Conservation (phyloP, 1,140 invertebrate species). For the Nasonia giraulti region DNA sequence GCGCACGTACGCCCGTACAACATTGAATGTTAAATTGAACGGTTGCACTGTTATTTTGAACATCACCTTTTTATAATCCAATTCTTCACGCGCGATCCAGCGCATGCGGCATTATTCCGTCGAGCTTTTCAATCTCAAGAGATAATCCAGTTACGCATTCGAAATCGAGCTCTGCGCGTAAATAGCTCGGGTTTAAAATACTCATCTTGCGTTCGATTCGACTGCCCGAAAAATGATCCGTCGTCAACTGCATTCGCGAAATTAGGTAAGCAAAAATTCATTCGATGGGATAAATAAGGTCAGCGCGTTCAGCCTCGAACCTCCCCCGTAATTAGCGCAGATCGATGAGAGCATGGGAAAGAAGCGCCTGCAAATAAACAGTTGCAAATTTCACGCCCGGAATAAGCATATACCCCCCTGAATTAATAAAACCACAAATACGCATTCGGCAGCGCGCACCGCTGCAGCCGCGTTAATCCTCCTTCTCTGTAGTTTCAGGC, state of each 20-base stretch:
- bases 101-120: neutral
- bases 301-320: neutral
- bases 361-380: neutral
- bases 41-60: too few relatives aligned
- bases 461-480: too few relatives aligned
- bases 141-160: too few relatives aligned
- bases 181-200: neutral
- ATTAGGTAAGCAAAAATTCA: neutral
- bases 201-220: neutral
- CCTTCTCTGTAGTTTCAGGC: constrained; percentile 26
- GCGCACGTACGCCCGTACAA: too few relatives aligned
- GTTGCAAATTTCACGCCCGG: constrained; percentile 43
- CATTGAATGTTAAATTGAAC: too few relatives aligned
- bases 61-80: too few relatives aligned
- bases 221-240: neutral
- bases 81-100: neutral
- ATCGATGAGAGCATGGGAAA: neutral
- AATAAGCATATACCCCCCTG: constrained; percentile 49
- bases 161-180: neutral
- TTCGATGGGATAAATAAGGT: neutral
- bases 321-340: neutral
- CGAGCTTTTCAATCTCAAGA: too few relatives aligned
- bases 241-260: neutral
- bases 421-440: constrained; percentile 58
- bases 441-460: too few relatives aligned